Conservation (phyloP, 1,140 invertebrate genomes). For the Conus betulinus region DNA sequence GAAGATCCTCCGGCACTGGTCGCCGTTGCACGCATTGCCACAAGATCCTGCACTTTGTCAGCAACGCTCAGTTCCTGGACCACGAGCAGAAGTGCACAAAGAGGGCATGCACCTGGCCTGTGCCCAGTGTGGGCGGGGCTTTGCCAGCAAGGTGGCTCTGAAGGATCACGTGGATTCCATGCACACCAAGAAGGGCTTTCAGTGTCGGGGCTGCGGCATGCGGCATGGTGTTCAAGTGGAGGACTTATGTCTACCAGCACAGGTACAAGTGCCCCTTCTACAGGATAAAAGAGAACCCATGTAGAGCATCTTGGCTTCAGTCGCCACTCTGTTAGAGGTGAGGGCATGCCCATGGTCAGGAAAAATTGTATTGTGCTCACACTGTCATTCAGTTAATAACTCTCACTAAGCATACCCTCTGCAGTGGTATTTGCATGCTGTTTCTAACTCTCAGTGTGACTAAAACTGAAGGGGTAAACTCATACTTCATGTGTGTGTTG, state of each 20-base stretch:
- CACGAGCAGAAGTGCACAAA: background rate
- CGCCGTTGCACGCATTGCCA: constrained; percentile 5
- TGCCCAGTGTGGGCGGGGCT: background rate
- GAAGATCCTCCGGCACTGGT: background rate
- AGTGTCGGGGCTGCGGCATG: constrained; percentile 11
- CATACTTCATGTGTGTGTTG: too few relatives aligned
- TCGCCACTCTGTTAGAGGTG: too few relatives aligned
- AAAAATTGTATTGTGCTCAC: too few relatives aligned
- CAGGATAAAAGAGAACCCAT: background rate
- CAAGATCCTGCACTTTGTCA: background rate
- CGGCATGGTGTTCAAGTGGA: constrained; percentile 28
- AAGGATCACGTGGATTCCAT: constrained; percentile 29
- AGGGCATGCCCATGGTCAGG: too few relatives aligned
- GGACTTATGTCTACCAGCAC: constrained; percentile 27
- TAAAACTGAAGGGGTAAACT: too few relatives aligned
- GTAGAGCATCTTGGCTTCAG: too few relatives aligned
- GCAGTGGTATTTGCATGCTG: too few relatives aligned
- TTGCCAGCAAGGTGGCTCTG: constrained; percentile 19
- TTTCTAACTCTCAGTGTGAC: too few relatives aligned
- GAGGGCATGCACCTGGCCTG: background rate
- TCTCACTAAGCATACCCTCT: too few relatives aligned
- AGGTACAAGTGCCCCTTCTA: background rate
- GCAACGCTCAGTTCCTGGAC: background rate
- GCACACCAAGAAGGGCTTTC: constrained; percentile 22
- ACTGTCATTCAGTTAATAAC: too few relatives aligned